Base-by-base conservation (phyloP, 2,888 invertebrate genomes). In the Geophilus truncorum region DNA sequence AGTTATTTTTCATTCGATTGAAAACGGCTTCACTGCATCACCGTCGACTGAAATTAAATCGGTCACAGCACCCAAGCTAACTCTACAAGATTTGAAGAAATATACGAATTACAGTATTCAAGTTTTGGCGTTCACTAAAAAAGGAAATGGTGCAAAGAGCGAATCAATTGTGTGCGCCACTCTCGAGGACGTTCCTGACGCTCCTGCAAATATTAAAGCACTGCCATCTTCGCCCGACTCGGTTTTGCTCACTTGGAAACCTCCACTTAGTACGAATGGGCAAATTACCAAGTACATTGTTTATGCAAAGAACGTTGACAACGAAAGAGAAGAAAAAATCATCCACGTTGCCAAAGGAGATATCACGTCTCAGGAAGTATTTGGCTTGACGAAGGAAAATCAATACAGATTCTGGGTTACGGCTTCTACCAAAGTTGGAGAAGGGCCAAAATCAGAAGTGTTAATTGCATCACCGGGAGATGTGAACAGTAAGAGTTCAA, bases 1-100 rank as follows among this genome's bases (percentile, higher is more conserved):
- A 86, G 89, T 94, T 79, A 89, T 92, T 51, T 93, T 93, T 87
- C 85, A 86, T 80, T 85, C 86, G 7, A 32, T 32, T 21, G 75
- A 75, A 75, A 75, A 32, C 25, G 28, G 32, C 6, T 75, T 75
- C 7, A 75, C 75, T 2, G 75, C n/a, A 30, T 23, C 75, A 23
- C 28, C 32, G 21, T 2, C 21, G 2, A 30, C 32, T 15, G 77
- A 77, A 77, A 30, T 12, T 0, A 77, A 77, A 18, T 1, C 77
- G 12, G 51, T 79, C 12, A n/a, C 3, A 3, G 12, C 51, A 10
- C 79, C 57, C 10, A 79, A 57, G 18, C 6, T 80, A n/a, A 81
- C 81, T 9, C 25, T 81, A 23, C 21, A 75, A 30, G 51, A 80
- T n/a, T 34, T 81, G 23, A 51, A 80, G 45, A 80, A 80, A 57